Base-by-base conservation (phyloP, 2,113 vertebrate genomes). In the Hypocryptadius cinnamomeus region DNA sequence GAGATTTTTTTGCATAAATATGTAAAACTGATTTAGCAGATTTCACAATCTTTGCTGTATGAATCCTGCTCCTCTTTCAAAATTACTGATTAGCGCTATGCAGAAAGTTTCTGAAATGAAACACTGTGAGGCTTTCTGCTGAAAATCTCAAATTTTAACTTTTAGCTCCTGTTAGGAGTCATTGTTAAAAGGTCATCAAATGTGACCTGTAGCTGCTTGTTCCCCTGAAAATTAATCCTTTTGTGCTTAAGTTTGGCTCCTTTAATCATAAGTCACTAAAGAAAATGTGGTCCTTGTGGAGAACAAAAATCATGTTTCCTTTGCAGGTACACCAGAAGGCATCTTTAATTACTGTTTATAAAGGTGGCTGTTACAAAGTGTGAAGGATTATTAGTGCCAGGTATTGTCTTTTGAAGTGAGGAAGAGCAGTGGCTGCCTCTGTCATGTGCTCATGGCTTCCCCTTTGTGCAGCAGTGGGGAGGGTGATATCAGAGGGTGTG, bases 311-410 rank as follows among this genome's bases (percentile, higher is more conserved):
- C 27, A 22, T 28, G 35, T 88, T 93, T 82, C 82, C 61, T 87
- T 91, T 33, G 65, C 85, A 94, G 93, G 78, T 90, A 79, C 42
- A 81, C 54, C 77, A 92, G 88, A 48, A 91, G 92, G 74, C 68
- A 79, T 20, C 70, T 72, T 70, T 94, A 95, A 96, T 94, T 94
- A 88, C 65, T 82, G 64, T 91, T 92, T 95, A 76, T 86, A 72
- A 82, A 93, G 44, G 54, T 64, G 90, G 21, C 66, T 92, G 65
- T 53, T 82, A 31, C 73, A 68, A 19, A 79, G 71, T 50, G 73
- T 79, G 90, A 88, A 74, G 73, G 59, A 42, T 90, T 65, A 72
- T 86, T 86, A 89, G 71, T 51, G 57, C 50, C 73, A 39, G 45
- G 28, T 10, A 7, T 23, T 89, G 70, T 81, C 82, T 74, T 94